Evolutionary conservation across 2,797 vertebrate species (phyloP), one percentile per base, ranked within the genome.

Genomic region (Muraenolepis orangiensis): DNA sequence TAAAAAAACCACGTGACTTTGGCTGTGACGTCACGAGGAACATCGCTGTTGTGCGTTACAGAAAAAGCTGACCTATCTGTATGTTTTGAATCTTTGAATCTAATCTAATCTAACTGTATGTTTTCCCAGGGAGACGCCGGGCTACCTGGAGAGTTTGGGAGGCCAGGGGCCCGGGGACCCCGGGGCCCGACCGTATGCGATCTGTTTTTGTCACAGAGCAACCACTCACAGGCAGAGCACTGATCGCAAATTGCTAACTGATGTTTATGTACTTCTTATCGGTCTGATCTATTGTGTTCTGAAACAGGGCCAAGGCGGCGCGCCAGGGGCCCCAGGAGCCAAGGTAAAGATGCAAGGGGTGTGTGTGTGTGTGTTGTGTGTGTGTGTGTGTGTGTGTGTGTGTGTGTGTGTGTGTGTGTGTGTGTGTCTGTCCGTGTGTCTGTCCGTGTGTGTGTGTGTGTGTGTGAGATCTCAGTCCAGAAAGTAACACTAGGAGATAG

Each of bases 281-380:
- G 16, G 34, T 42, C 14, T 23, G 12, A n/a, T 26, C 13, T 28
- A n/a, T 11, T 61, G 6, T n/a, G n/a, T 40, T 4, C 64, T 75
- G 13, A 72, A 82, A 78, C 90, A 88, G 89, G 87, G 2, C 0
- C 28, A 72, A 29, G 20, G 32, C 88, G 90, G n/a, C 69, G 0
- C 3, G 6, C 0, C 2, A 57, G 90, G 90, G 13, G 0, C 42
- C 74, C n/a, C 32, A 26, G 89, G 90, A 72, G 36, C 71, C 2
- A 91, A 90, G 89, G 90, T 90, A 84, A 80, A 23, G 20, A 36
- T 29, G 36, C 23, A 18, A 66, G 14, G 1, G 5, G n/a, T n/a
- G n/a, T n/a, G n/a, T n/a, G n/a, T n/a, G n/a, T n/a, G n/a, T n/a
- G n/a, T n/a, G n/a, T n/a, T n/a, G n/a, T n/a, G n/a, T n/a, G n/a